These are phyloP conservation scores for Acanthurus lineatus DNA, from an alignment of 2,797 vertebrate species.

Conservation along the genomic window DNA sequence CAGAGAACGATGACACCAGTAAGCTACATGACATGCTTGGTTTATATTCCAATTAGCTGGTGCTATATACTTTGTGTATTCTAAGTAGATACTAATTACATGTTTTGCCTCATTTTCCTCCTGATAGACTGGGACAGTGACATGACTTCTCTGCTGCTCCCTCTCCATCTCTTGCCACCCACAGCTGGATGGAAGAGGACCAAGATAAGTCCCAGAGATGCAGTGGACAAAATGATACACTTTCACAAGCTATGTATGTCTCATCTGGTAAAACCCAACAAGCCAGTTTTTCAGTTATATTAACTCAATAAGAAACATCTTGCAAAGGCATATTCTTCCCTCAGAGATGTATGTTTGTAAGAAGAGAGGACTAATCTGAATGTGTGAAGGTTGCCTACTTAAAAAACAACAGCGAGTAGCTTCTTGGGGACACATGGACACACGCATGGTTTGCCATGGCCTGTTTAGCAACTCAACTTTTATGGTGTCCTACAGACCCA, in stretches of 20 bases:
- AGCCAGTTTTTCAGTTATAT: not conserved
- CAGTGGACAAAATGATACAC: no score
- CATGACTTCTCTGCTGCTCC: no score
- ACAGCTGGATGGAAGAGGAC: slow-evolving; percentile 49
- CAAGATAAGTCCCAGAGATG: slow-evolving; percentile 33
- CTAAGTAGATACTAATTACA: not conserved
- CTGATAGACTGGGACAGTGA: slow-evolving; percentile 63
- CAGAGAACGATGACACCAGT: slow-evolving; percentile 11
- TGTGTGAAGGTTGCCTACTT: not conserved
- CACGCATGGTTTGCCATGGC: not conserved
- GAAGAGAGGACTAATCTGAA: not conserved
- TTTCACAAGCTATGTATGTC: no score
- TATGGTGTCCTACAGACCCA: not conserved
- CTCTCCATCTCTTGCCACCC: slow-evolving; percentile 56
- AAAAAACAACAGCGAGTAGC: not conserved
- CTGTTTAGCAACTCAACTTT: not conserved
- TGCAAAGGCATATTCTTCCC: no score
- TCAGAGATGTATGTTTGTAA: no score
- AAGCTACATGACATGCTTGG: not conserved
- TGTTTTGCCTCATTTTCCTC: slow-evolving; percentile 1
- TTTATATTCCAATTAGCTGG: slow-evolving; percentile 8
- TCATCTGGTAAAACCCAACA: no score
- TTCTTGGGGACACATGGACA: not conserved
- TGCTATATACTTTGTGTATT: not conserved
- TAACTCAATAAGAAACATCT: not conserved